phyloP scores from a whole-genome alignment of 2,113 vertebrate genomes.

The Gobio gobio region DNA sequence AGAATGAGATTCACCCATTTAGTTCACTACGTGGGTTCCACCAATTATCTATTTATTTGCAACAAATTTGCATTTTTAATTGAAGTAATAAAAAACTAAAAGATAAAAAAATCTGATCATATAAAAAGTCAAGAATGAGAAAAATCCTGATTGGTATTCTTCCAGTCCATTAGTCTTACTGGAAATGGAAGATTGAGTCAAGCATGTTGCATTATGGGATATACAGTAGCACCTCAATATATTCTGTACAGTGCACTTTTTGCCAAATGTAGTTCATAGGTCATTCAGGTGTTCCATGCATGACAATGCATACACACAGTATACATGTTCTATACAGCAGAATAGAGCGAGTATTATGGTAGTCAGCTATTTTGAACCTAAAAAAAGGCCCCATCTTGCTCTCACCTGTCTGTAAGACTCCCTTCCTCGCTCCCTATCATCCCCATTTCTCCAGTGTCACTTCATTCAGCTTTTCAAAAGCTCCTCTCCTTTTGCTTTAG shows the following conservation, averaged over 20 bases:
- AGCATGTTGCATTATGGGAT: not conserved
- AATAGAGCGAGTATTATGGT: not conserved
- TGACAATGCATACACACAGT: not conserved
- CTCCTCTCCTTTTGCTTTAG: slow-evolving; percentile 37
- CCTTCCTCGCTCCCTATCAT: not conserved
- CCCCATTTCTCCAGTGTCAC: not conserved
- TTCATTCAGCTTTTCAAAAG: slow-evolving; percentile 20
- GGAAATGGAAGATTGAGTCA: not conserved
- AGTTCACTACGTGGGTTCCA: not conserved
- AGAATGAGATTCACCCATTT: not conserved
- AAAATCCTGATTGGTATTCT: not conserved
- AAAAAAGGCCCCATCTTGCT: not conserved
- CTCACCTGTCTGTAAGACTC: not conserved
- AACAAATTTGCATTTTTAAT: not conserved
- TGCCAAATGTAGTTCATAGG: not conserved
- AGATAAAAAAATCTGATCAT: not conserved
- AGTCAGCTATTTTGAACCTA: not conserved
- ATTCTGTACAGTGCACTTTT: not conserved
- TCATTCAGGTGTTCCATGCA: not conserved
- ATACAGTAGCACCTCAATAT: not conserved
- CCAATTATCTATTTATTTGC: not conserved
- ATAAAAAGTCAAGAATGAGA: not conserved
- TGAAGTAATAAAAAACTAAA: no score
- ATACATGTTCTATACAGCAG: not conserved
- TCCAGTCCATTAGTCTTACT: not conserved